Evolutionary conservation across 2,797 vertebrate species (phyloP).

Genomic region (Lepidocolaptes lacrymiger): DNA sequence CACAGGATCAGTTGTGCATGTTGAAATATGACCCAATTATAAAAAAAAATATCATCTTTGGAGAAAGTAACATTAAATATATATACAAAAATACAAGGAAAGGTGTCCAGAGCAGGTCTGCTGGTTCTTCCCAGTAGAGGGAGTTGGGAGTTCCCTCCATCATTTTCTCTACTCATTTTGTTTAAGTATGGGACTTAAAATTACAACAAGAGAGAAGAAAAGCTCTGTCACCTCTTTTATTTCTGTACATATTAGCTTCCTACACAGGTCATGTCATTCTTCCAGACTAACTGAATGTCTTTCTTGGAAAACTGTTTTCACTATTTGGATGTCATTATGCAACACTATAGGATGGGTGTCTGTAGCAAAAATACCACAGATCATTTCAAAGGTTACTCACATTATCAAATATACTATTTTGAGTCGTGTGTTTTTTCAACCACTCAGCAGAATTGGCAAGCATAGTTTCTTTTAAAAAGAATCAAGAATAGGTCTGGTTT

Average conservation of each 20-base stretch:
- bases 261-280: neutral
- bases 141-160: slow-evolving; percentile 19
- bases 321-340: slow-evolving; percentile 10
- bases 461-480: slow-evolving; percentile 16
- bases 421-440: neutral
- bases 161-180: neutral
- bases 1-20: neutral
- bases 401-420: slow-evolving; percentile 1
- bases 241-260: neutral
- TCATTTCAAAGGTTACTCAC: slow-evolving; percentile 23
- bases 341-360: neutral
- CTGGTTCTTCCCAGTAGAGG: slow-evolving; percentile 24
- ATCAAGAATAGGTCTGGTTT: slow-evolving; percentile 7
- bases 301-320: neutral
- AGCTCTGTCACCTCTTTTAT: neutral
- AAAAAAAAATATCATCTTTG: neutral
- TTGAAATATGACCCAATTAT: neutral
- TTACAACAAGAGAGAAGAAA: neutral
- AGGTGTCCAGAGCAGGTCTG: neutral
- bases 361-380: slow-evolving; percentile 24
- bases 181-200: neutral
- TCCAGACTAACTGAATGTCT: neutral
- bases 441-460: slow-evolving; percentile 33
- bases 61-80: neutral
- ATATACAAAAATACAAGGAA: neutral